Evolutionary conservation across 2,888 invertebrate genomes (phyloP).

Genomic region (Papilio protenor): DNA sequence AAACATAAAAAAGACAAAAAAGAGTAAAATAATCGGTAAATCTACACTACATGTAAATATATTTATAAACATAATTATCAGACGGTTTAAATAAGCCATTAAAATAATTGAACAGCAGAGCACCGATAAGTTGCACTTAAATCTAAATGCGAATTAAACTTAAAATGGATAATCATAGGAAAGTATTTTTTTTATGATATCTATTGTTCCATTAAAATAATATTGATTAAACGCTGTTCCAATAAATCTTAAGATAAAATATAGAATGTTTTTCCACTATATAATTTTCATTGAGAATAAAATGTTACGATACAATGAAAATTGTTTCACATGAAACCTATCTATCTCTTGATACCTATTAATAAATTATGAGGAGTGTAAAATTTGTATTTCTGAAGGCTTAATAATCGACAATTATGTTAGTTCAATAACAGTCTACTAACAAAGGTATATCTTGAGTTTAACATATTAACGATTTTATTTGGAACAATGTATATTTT

Average conservation of each 20-base stretch:
- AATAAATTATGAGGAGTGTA: too few species aligned
- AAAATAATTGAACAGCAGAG: slow-evolving; percentile 29
- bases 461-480: not conserved
- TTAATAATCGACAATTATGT: too few species aligned
- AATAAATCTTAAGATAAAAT: not conserved
- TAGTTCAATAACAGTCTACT: too few species aligned
- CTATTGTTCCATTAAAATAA: too few species aligned
- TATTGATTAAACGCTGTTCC: not conserved
- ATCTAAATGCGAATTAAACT: not conserved
- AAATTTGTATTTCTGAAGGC: too few species aligned
- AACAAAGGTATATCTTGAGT: too few species aligned
- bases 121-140: slow-evolving; percentile 32
- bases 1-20: not conserved
- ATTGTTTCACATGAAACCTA: too few species aligned
- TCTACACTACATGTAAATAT: not conserved
- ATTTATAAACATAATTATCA: slow-evolving; percentile 1
- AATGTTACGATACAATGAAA: too few species aligned
- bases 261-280: not conserved
- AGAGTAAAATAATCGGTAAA: not conserved
- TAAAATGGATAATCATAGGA: not conserved
- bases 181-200: too few species aligned
- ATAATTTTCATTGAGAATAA: too few species aligned
- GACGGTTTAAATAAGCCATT: slow-evolving; percentile 10
- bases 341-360: too few species aligned
- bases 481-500: not conserved